Evolutionary conservation across 1,140 invertebrate species (phyloP).

Genomic region (Planococcus citri): DNA sequence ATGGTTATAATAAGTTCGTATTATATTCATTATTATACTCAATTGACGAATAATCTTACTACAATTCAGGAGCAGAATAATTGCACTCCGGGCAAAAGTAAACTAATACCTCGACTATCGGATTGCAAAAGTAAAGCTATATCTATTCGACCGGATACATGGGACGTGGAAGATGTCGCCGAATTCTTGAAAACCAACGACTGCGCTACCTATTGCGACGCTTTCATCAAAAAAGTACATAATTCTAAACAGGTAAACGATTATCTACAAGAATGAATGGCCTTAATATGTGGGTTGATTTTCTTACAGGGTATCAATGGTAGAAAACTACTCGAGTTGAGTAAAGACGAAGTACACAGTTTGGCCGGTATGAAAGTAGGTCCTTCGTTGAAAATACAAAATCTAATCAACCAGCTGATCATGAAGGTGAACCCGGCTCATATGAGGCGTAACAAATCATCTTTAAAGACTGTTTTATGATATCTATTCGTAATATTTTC

Average conservation of each 20-base stretch:
- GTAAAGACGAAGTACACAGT: conserved; percentile 79
- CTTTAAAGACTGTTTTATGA: conserved; percentile 37
- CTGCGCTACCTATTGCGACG: conserved; percentile 74
- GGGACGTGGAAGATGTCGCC: conserved; percentile 72
- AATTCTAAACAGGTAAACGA: not conserved
- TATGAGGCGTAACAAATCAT: conserved; percentile 39
- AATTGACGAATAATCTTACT: no score
- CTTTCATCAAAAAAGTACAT: conserved; percentile 59
- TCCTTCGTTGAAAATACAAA: conserved; percentile 82
- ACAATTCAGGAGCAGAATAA: not conserved
- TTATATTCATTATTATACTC: no score
- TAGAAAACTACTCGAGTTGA: conserved; percentile 58
- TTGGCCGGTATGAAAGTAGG: conserved; percentile 86
- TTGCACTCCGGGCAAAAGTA: conserved; percentile 28
- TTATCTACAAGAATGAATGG: no score
- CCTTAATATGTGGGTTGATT: conserved; percentile 24
- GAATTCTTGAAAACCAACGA: conserved; percentile 80
- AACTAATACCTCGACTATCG: conserved; percentile 54
- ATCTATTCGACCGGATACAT: conserved; percentile 42
- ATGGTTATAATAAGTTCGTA: not conserved
- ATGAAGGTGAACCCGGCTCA: conserved; percentile 55
- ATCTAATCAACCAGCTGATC: conserved; percentile 68
- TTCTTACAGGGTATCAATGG: conserved; percentile 59
- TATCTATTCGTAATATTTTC: not conserved
- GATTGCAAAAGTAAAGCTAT: conserved; percentile 33